Conservation (phyloP, 2,113 vertebrate genomes). For the Stegastes partitus region DNA sequence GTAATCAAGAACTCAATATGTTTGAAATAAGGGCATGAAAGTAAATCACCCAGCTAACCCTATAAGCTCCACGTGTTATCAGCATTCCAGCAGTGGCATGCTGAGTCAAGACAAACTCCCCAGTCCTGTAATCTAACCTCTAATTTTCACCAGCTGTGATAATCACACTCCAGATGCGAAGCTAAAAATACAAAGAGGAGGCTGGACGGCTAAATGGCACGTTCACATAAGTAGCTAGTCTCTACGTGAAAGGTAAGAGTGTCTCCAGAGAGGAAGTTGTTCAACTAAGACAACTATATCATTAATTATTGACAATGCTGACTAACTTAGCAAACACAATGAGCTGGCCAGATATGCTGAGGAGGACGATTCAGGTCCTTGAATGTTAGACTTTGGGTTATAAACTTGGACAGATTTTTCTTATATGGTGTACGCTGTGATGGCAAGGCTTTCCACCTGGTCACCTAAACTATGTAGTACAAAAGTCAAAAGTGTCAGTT, state of each 20-base stretch:
- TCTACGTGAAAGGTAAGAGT: neutral
- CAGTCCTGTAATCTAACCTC: slow-evolving; percentile 56
- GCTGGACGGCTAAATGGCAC: slow-evolving; percentile 11
- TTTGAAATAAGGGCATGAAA: slow-evolving; percentile 11
- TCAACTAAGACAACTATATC: slow-evolving; percentile 6
- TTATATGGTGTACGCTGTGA: neutral
- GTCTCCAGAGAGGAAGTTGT: slow-evolving; percentile 14
- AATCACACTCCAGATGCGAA: slow-evolving; percentile 70
- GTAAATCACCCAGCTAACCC: neutral
- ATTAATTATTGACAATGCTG: slow-evolving; percentile 65
- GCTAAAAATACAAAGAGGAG: slow-evolving; percentile 51
- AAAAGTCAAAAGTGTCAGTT: neutral
- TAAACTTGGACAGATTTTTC: slow-evolving; percentile 5
- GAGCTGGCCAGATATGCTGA: slow-evolving; percentile 7
- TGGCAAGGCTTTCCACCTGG: neutral
- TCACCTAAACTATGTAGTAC: neutral
- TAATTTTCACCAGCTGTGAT: slow-evolving; percentile 75
- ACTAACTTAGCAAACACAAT: slow-evolving; percentile 42
- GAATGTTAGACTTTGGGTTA: slow-evolving; percentile 17
- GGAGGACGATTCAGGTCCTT: neutral
- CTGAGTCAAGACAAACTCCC: slow-evolving; percentile 59
- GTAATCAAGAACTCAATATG: slow-evolving; percentile 7
- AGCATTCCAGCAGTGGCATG: slow-evolving; percentile 74
- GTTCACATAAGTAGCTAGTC: neutral
- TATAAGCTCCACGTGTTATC: slow-evolving; percentile 20